Evolutionary conservation across 2,888 invertebrate genomes (phyloP).

Genomic region (Drosophila paramelanica): DNA sequence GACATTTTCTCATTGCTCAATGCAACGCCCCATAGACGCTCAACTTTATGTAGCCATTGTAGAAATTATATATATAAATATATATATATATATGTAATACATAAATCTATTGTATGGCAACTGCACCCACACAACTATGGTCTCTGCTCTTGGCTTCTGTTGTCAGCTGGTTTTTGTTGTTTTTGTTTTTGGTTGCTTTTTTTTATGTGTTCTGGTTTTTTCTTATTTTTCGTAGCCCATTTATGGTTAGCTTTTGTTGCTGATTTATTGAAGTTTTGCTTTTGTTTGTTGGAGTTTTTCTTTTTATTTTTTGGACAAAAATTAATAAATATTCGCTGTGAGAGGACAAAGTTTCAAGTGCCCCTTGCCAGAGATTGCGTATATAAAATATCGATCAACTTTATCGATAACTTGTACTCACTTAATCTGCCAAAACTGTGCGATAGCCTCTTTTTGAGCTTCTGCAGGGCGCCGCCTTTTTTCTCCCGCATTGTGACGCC

Average conservation of each 20-base stretch:
- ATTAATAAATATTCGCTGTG: conserved; percentile 14
- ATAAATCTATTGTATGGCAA: conserved; percentile 35
- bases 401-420: conserved; percentile 87
- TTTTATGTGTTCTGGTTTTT: conserved; percentile 1
- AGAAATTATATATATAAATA: conserved; percentile 11
- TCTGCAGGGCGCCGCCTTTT: conserved; percentile 96
- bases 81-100: conserved; percentile 10
- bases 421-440: conserved; percentile 98
- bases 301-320: background rate
- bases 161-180: conserved; percentile 29
- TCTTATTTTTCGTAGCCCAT: conserved; percentile 30
- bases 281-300: conserved; percentile 36
- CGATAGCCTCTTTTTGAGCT: conserved; percentile 97
- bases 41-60: conserved; percentile 43
- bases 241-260: conserved; percentile 53
- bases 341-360: conserved; percentile 25
- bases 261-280: conserved; percentile 51
- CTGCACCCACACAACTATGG: conserved; percentile 42
- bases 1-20: conserved; percentile 56
- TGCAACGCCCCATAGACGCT: conserved; percentile 30
- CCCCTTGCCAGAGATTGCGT: conserved; percentile 1
- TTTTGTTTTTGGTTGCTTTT: conserved; percentile 10
- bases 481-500: conserved; percentile 97
- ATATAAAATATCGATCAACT: conserved; percentile 12
- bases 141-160: conserved; percentile 34